These are phyloP conservation scores for Phrynocephalus vlangalii DNA, from an alignment of 2,797 vertebrate genomes.

Conservation along the genomic window DNA sequence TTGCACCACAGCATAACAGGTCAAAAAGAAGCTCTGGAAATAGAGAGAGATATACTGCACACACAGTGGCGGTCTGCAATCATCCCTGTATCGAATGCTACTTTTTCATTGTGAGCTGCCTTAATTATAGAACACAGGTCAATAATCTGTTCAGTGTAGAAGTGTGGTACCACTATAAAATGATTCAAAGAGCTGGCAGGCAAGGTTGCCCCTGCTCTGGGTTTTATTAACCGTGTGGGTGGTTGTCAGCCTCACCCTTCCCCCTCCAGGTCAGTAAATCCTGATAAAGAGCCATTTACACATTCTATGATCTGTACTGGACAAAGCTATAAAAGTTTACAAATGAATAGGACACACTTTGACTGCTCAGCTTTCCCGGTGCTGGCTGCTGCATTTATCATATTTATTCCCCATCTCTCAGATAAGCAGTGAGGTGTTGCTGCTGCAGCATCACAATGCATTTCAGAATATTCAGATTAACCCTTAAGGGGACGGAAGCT, in stretches of 20 bases:
- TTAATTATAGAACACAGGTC: slow-evolving; percentile 52
- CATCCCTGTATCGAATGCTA: slow-evolving; percentile 11
- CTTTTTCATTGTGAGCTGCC: slow-evolving; percentile 26
- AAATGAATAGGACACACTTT: slow-evolving; percentile 60
- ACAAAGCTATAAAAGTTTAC: slow-evolving; percentile 60
- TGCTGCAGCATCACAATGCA: slow-evolving; percentile 34
- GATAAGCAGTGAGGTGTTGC: slow-evolving; percentile 50
- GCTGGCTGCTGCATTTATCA: slow-evolving; percentile 52
- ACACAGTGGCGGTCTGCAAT: not conserved
- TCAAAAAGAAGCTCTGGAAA: slow-evolving; percentile 19
- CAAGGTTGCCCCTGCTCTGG: slow-evolving; percentile 32
- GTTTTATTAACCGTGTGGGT: slow-evolving; percentile 60
- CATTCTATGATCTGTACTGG: slow-evolving; percentile 51
- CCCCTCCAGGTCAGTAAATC: slow-evolving; percentile 69
- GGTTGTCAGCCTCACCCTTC: slow-evolving; percentile 54
- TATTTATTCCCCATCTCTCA: slow-evolving; percentile 56
- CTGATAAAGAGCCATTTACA: slow-evolving; percentile 61
- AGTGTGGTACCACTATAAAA: slow-evolving; percentile 51
- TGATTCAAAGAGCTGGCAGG: slow-evolving; percentile 42
- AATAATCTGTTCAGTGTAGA: slow-evolving; percentile 47
- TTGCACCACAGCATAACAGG: not conserved
- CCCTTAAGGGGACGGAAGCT: slow-evolving; percentile 21
- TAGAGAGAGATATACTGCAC: not conserved
- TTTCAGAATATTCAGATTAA: slow-evolving; percentile 62
- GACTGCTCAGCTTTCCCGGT: slow-evolving; percentile 41